Conservation (phyloP, 1,140 invertebrate species). For the Acromyrmex echinatior region DNA sequence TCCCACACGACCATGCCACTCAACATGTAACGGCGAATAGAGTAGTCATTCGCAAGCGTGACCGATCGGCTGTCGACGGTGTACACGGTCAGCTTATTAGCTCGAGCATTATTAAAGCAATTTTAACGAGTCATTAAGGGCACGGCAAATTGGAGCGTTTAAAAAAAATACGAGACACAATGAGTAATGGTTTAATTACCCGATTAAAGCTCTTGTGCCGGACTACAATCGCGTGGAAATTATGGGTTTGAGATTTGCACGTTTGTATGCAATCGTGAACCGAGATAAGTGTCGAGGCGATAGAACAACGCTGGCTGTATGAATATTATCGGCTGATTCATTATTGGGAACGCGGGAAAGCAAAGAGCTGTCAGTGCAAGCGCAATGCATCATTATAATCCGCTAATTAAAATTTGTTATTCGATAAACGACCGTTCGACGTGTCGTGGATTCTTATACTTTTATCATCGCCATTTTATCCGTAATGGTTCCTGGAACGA, state of each 20-base stretch:
- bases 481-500: neutral
- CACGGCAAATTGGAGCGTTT: conserved; percentile 48
- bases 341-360: neutral
- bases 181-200: conserved; percentile 57
- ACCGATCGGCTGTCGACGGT: conserved; percentile 67
- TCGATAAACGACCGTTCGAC: neutral
- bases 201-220: conserved; percentile 31
- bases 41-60: conserved; percentile 64
- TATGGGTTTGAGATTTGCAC: conserved; percentile 5
- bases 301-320: neutral
- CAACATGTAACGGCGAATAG: conserved; percentile 55
- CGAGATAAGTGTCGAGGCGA: conserved; percentile 21
- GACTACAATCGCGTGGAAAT: conserved; percentile 13
- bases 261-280: conserved; percentile 2
- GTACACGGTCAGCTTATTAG: conserved; percentile 58
- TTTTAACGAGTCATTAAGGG: conserved; percentile 60
- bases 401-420: conserved; percentile 22
- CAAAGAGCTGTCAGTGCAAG: neutral
- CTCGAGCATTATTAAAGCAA: conserved; percentile 52
- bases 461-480: neutral
- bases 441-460: neutral
- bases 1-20: conserved; percentile 43
- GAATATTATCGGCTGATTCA: conserved; percentile 13
- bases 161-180: conserved; percentile 33
- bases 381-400: neutral